These are phyloP conservation scores for Anhinga rufa DNA, from an alignment of 2,113 vertebrate species.

Conservation along the genomic window DNA sequence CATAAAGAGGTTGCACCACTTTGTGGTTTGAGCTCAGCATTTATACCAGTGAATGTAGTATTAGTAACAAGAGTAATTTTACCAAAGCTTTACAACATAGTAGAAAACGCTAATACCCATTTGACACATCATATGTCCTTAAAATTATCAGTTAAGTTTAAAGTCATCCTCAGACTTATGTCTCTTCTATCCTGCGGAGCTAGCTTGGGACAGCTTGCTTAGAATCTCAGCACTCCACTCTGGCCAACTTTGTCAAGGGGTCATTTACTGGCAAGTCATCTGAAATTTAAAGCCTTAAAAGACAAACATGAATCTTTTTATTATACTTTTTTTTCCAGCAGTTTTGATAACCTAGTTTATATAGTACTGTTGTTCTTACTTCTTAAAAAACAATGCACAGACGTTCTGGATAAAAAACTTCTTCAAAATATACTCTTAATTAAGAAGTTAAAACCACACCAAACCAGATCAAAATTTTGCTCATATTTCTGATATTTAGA, in stretches of 20 bases:
- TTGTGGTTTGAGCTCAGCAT: not conserved
- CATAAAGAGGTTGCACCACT: not conserved
- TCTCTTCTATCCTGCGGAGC: not conserved
- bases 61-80: not conserved
- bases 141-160: not conserved
- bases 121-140: not conserved
- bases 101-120: not conserved
- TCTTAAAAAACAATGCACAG: not conserved
- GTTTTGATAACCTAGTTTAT: not conserved
- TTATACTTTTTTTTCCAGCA: not conserved
- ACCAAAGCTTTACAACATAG: not conserved
- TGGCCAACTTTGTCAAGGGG: not conserved
- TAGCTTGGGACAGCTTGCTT: not conserved
- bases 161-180: not conserved
- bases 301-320: not conserved
- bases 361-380: not conserved
- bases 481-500: not conserved
- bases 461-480: not conserved
- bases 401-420: not conserved
- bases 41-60: not conserved
- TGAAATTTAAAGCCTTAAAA: not conserved
- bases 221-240: not conserved
- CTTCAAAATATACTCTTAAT: not conserved
- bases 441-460: not conserved
- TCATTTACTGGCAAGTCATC: not conserved